Conservation (phyloP, 2,113 vertebrate species). For the Ptychochromis oligacanthus region DNA sequence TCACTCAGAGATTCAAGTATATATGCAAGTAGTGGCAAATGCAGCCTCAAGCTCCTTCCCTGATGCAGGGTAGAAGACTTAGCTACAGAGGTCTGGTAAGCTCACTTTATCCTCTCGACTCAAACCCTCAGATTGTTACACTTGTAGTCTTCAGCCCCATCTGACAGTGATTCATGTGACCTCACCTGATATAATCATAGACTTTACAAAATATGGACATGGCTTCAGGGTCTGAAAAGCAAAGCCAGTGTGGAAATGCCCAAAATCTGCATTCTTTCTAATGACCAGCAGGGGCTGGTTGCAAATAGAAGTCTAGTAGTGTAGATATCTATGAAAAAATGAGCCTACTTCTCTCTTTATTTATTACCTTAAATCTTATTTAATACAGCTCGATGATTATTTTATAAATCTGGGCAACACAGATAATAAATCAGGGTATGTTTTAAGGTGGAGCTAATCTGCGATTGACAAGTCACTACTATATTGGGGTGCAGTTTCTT, state of each 20-base stretch:
- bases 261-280: background rate
- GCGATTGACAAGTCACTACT: no score
- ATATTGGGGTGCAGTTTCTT: background rate
- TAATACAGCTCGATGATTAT: background rate
- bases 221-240: background rate
- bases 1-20: background rate
- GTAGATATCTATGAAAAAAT: background rate
- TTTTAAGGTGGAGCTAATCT: background rate
- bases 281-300: background rate
- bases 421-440: background rate
- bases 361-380: background rate
- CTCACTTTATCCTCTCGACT: background rate
- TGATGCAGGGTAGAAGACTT: background rate
- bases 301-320: background rate
- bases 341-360: background rate
- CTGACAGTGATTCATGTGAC: background rate
- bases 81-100: background rate
- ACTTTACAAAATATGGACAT: background rate
- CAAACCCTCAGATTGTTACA: constrained; percentile 3
- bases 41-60: background rate
- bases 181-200: background rate
- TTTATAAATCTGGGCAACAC: background rate
- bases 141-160: background rate
- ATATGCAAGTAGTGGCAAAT: background rate
- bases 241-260: background rate